Base-by-base conservation (phyloP, 2,113 vertebrate species). In the Geococcyx californianus region DNA sequence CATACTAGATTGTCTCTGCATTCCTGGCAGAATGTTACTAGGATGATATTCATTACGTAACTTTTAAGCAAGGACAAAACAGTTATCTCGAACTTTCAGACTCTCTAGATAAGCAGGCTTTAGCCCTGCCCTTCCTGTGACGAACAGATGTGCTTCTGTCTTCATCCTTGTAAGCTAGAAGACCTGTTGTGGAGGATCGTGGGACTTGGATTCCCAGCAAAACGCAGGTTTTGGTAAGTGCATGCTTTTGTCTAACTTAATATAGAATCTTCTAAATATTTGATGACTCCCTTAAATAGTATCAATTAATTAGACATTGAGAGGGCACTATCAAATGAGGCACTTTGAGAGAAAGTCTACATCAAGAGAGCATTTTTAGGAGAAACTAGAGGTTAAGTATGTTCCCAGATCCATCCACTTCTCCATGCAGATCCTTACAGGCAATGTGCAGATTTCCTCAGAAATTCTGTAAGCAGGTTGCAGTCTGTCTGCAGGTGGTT, bases 91-190 rank as follows among this genome's bases (percentile, higher is more conserved):
- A 78, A 44, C 68, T 74, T 73, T 66, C 95, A 94, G 93, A n/a
- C 93, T 20, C 42, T 52, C 47, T 5, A 94, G 96, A 94, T 96
- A 95, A 94, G 93, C 88, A 95, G 85, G 54, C 84, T 74, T 77
- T 85, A 90, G 91, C 93, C 92, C 93, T 75, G 94, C 94, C 95
- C 95, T 95, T 95, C 89, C 92, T 93, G 94, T 88, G 95, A 81
- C 3, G 0, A 86, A 49, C 75, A 86, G 38, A 63, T 52, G 45
- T 14, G 60, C 47, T 70, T 64, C 62, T 93, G 59, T 14, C 55
- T 70, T 67, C 13, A 0, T 66, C 42, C 34, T 6, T 63, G 38
- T 80, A 24, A 80, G 75, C 64, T 49, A 18, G 14, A 74, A 80
- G 82, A 78, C 9, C 56, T 63, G 79, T 60, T 74, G 49, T 60